Base-by-base conservation (phyloP, 2,797 vertebrate genomes). In the Halcyon smyrnensis region DNA sequence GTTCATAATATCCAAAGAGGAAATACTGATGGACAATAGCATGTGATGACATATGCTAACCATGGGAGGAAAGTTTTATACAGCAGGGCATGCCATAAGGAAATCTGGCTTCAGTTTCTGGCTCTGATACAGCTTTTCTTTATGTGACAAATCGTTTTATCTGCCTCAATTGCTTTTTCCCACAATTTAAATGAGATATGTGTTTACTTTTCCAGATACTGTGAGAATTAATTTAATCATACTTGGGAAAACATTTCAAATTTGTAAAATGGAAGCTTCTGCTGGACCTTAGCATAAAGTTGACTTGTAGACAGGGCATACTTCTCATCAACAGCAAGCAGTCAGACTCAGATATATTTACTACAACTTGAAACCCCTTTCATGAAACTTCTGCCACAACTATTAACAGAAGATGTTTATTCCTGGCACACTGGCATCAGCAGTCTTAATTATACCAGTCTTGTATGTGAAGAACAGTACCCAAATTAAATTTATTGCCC, bases 41-140 rank as follows among this genome's bases (percentile, higher is more conserved):
- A 87, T 53, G 64, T 46, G 86, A 84, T 57, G 83, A 91, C 64
- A 82, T 50, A 75, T 27, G 57, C 75, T 54, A 86, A 5, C 54
- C 50, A 75, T 1, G 64, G 62, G 54, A 91, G 79, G 71, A 65
- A 71, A 83, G 34, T 81, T 95, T 63, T 81, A 84, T 93, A 86
- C 86, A 89, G 74, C 6, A n/a, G 36, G n/a, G 48, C n/a, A 56
- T 24, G 77, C 53, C 87, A 39, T 46, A 76, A 88, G 57, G 86
- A 94, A 82, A 89, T 73, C 46, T 88, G 78, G 62, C 53, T 92
- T 92, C 32, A 59, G 41, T 73, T 87, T 62, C 86, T 95, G 84
- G 90, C 71, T 90, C 54, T 24, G 50, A 83, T 74, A 88, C 70
- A 92, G 78, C 60, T 84, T 92, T 92, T 85, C 54, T 84, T 89